A percentile compares a stretch with the other conserved stretches of the same genome.
Evolutionary conservation across 2,888 invertebrate genomes (phyloP).

Genomic region (Heterodera filipjevi): DNA sequence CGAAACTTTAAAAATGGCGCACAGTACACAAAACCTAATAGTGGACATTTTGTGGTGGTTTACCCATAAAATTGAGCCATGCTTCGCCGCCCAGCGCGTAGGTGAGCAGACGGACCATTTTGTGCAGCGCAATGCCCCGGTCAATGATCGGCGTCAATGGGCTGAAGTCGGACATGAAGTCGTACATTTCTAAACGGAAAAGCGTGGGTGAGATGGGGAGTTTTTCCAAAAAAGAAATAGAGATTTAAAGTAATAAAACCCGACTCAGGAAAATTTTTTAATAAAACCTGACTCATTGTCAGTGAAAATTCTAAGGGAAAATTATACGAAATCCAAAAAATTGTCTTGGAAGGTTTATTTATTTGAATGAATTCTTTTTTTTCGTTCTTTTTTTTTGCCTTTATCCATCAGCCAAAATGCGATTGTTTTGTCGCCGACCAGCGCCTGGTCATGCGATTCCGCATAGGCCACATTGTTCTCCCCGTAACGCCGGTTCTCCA

Average conservation of each 20-base stretch:
- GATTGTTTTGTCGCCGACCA: slow-evolving; percentile 96
- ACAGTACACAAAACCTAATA: not conserved
- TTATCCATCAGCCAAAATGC: slow-evolving; percentile 83
- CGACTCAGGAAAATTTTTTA: no score
- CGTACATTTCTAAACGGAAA: slow-evolving; percentile 63
- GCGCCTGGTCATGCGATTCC: slow-evolving; percentile 96
- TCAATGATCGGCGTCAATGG: slow-evolving; percentile 74
- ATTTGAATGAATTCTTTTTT: not conserved
- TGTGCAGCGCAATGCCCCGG: slow-evolving; percentile 92
- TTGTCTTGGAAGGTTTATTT: not conserved
- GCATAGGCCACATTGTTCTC: slow-evolving; percentile 96
- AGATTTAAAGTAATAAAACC: no score
- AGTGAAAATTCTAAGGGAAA: no score
- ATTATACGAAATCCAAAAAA: no score
- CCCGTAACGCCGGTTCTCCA: slow-evolving; percentile 86
- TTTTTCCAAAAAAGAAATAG: no score
- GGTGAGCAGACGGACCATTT: slow-evolving; percentile 91
- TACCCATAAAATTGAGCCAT: slow-evolving; percentile 97
- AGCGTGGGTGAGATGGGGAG: no score
- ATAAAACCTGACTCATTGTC: no score
- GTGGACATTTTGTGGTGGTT: not conserved
- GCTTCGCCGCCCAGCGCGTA: slow-evolving; percentile 93
- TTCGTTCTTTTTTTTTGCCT: slow-evolving; percentile 39
- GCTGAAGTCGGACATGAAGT: slow-evolving; percentile 58
- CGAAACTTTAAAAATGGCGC: not conserved